phyloP scores from a whole-genome alignment of 2,797 vertebrate species.

The Spinus pinus region DNA sequence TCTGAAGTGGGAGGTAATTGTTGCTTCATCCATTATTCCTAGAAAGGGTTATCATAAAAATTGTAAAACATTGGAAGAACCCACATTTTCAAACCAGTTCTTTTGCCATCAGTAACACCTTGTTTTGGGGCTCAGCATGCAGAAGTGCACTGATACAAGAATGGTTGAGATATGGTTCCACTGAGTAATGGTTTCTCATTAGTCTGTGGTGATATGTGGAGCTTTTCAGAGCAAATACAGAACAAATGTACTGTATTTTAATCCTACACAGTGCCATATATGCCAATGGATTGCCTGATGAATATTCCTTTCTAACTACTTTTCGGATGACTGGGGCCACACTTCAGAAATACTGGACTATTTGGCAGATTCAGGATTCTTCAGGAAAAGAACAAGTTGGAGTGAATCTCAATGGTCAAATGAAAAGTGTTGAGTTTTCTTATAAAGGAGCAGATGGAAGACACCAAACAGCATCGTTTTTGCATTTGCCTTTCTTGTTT shows the following conservation, averaged over 20 bases:
- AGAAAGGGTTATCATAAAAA: neutral
- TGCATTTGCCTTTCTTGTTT: constrained; percentile 80
- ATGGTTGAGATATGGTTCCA: neutral
- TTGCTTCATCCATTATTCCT: neutral
- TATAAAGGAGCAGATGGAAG: constrained; percentile 77
- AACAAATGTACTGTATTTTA: constrained; percentile 30
- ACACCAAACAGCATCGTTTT: constrained; percentile 76
- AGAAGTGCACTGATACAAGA: neutral
- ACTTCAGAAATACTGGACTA: constrained; percentile 83
- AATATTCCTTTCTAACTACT: constrained; percentile 86
- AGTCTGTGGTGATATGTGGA: neutral
- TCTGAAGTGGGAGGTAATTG: neutral
- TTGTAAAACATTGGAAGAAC: neutral
- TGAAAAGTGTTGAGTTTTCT: constrained; percentile 83
- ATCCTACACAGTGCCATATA: constrained; percentile 80
- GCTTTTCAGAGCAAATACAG: neutral
- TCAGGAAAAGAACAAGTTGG: constrained; percentile 84
- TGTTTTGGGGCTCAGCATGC: neutral
- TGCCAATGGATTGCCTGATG: constrained; percentile 82
- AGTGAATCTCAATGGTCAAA: constrained; percentile 82
- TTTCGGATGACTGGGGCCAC: constrained; percentile 85
- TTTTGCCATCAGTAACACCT: neutral
- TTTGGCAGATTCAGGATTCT: constrained; percentile 88
- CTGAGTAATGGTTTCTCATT: neutral
- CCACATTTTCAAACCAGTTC: neutral